Evolutionary conservation across 2,888 invertebrate species (phyloP).

Genomic region (Marasmarcha lunaedactyla): DNA sequence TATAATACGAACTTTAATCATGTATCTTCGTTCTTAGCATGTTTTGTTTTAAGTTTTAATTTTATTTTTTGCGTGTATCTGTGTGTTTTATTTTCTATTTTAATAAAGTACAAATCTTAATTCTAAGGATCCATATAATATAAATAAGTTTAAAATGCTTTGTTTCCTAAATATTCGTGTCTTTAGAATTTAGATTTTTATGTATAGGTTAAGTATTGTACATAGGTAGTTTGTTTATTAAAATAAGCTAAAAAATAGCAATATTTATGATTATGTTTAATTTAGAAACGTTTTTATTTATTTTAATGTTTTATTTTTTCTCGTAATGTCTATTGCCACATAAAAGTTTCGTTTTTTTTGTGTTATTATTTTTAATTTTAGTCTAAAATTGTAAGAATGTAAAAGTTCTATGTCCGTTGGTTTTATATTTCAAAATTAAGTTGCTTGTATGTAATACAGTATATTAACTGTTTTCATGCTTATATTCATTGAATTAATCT

Average conservation of each 20-base stretch:
- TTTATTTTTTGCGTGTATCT: slow-evolving; percentile 8
- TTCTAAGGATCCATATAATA: slow-evolving; percentile 1
- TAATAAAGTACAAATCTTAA: slow-evolving; percentile 25
- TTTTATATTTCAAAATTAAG: too few species aligned
- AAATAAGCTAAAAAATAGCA: slow-evolving; percentile 17
- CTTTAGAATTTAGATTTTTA: too few species aligned
- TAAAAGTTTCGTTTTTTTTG: slow-evolving; percentile 12
- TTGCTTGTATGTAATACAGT: too few species aligned
- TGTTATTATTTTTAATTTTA: slow-evolving; percentile 8
- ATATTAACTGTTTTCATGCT: too few species aligned
- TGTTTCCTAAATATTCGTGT: too few species aligned
- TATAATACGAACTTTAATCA: too few species aligned
- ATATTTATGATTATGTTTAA: slow-evolving; percentile 28
- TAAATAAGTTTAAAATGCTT: too few species aligned
- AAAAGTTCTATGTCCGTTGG: too few species aligned
- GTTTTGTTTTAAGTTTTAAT: slow-evolving; percentile 5
- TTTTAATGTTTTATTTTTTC: slow-evolving; percentile 29
- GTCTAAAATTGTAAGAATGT: slow-evolving; percentile 5
- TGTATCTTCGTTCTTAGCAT: too few species aligned
- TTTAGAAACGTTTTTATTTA: slow-evolving; percentile 17
- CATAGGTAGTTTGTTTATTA: slow-evolving; percentile 4
- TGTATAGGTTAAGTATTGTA: slow-evolving; percentile 6
- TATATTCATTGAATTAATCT: too few species aligned
- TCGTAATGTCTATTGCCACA: slow-evolving; percentile 26
- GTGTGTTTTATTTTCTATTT: slow-evolving; percentile 12